Base-by-base conservation (phyloP, 2,113 vertebrate species). In the Pseudorectes ferrugineus region DNA sequence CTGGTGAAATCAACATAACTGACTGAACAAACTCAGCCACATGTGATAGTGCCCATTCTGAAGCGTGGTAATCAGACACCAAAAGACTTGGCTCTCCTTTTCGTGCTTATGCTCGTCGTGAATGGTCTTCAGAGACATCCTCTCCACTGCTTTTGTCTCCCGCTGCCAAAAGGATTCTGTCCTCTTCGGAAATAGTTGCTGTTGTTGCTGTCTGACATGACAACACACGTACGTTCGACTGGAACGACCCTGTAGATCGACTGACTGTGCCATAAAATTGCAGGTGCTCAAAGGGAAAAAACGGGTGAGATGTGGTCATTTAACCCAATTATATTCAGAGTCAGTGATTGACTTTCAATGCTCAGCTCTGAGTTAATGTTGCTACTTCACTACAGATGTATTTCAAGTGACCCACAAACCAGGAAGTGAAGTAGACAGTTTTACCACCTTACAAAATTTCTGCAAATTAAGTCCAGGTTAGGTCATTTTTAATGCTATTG, bases 401-500 rank as follows among this genome's bases (percentile, higher is more conserved):
- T 91, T 84, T 80, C 91, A 87, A 78, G 74, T 95, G 89, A 87
- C 93, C 94, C 79, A 96, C 93, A 91, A 76, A 87, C 93, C 95
- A 97, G 84, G 68, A 88, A 91, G 88, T 66, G 65, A 92, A 80
- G 96, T 62, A 96, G 96, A 83, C 84, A 90, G 90, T 92, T 89
- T 93, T 93, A 77, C 79, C 80, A 89, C 96, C 96, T 97, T 94
- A 85, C 57, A 67, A 82, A 74, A 78, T 86, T n/a, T 61, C 89
- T 91, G 85, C 63, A 72, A 81, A 85, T 59, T 22, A 84, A 62
- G 96, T 93, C 95, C 95, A 85, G 91, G 88, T 88, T 82, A 89
- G 94, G 91, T 97, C 49, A 65, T 67, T 92, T 74, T 72, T 67
- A 96, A 73, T 88, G 98, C 98, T 99, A 99, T 98, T 99, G 99